Evolutionary conservation across 1,140 invertebrate genomes (phyloP).

Genomic region (Pollicipes pollicipes): DNA sequence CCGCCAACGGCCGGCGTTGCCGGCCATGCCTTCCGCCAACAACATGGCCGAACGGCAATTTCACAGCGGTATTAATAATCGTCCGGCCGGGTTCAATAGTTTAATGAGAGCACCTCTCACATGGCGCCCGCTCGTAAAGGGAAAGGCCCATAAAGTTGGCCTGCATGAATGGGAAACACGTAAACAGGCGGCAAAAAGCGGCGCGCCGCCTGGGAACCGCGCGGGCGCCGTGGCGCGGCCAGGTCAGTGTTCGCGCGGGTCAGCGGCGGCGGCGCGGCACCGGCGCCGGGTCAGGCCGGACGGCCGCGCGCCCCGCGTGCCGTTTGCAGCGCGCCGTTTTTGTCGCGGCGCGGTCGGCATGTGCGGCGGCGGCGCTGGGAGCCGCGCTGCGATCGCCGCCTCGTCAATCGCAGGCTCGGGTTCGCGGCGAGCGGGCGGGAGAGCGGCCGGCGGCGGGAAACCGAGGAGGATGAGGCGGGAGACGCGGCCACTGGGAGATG

Average conservation of each 20-base stretch:
- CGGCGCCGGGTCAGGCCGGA: no score
- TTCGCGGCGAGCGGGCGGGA: no score
- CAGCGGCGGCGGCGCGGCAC: no score
- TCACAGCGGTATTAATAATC: constrained; percentile 2
- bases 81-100: background rate
- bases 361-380: no score
- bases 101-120: background rate
- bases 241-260: background rate
- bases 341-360: background rate
- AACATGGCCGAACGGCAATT: background rate
- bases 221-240: no score
- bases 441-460: no score
- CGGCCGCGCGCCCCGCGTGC: no score
- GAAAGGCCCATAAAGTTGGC: constrained; percentile 1
- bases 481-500: no score
- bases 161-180: background rate
- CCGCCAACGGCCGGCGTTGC: no score
- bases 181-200: background rate
- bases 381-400: background rate
- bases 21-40: no score
- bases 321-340: no score
- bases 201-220: background rate
- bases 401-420: background rate
- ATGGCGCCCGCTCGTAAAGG: background rate
- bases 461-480: no score